Conservation (phyloP, 2,888 invertebrate genomes). For the Pristionchus arcanus region DNA sequence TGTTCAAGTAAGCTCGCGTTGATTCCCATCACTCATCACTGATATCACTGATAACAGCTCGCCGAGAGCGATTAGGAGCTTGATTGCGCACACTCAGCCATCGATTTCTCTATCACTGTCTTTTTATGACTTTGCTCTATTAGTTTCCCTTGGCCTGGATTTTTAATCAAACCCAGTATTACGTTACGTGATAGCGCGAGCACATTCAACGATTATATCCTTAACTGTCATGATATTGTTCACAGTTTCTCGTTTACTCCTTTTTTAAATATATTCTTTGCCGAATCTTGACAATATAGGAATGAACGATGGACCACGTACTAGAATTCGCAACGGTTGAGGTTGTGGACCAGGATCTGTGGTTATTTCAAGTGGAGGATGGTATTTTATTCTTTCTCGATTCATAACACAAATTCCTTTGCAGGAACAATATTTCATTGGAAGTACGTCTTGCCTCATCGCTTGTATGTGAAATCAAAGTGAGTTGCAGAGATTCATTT, state of each 20-base stretch:
- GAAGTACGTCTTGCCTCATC: not conserved
- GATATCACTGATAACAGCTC: too few species aligned
- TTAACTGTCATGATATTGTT: too few species aligned
- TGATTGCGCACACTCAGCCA: not conserved
- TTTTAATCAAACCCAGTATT: too few species aligned
- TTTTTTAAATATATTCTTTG: too few species aligned
- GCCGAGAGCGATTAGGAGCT: not conserved
- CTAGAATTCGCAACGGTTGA: not conserved
- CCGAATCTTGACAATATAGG: too few species aligned
- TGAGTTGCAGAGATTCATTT: too few species aligned
- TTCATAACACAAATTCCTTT: not conserved
- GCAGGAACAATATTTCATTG: not conserved
- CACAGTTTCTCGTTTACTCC: not conserved
- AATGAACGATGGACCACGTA: not conserved
- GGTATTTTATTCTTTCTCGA: not conserved
- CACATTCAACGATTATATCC: too few species aligned
- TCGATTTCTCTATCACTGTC: not conserved
- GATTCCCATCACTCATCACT: too few species aligned
- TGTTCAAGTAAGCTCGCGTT: too few species aligned
- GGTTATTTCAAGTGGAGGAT: not conserved
- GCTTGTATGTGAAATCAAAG: not conserved
- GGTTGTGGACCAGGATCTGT: not conserved
- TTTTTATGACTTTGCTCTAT: not conserved
- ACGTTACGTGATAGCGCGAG: too few species aligned
- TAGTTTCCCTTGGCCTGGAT: too few species aligned